Evolutionary conservation across 2,113 vertebrate genomes (phyloP).

Genomic region (Setophaga kirtlandii): DNA sequence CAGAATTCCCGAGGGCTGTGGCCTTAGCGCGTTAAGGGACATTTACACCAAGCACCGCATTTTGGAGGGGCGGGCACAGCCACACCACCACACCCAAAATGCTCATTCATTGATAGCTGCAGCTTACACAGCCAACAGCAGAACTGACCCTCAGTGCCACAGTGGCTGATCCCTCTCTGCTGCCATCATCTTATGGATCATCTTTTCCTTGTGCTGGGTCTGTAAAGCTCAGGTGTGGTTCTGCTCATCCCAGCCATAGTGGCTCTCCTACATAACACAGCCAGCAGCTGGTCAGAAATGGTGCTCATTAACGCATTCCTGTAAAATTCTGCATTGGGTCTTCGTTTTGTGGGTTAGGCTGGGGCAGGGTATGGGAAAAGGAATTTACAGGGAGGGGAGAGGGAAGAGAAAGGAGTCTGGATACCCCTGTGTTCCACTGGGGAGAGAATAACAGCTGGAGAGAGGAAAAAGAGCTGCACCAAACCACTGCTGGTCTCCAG

Average conservation of each 20-base stretch:
- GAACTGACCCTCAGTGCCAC: not conserved
- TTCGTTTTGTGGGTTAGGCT: not conserved
- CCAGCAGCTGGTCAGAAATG: not conserved
- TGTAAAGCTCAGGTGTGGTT: not conserved
- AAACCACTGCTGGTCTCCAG: not conserved
- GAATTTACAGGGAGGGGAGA: not conserved
- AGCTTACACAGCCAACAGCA: not conserved
- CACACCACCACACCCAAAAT: not conserved
- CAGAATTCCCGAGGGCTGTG: not conserved
- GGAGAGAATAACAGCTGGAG: not conserved
- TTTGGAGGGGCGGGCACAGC: not conserved
- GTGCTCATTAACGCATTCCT: not conserved
- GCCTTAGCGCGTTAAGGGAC: not conserved
- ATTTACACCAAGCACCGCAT: accelerated
- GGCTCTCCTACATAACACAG: not conserved
- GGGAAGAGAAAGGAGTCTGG: not conserved
- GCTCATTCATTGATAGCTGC: not conserved
- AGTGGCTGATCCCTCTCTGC: accelerated
- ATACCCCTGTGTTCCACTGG: not conserved
- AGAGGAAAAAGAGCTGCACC: not conserved
- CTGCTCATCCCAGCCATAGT: accelerated
- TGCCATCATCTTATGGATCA: not conserved
- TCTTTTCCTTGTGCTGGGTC: not conserved
- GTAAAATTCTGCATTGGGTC: not conserved
- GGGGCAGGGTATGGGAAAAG: not conserved